phyloP scores from a whole-genome alignment of 2,113 vertebrate genomes.

The Spheniscus mendiculus region DNA sequence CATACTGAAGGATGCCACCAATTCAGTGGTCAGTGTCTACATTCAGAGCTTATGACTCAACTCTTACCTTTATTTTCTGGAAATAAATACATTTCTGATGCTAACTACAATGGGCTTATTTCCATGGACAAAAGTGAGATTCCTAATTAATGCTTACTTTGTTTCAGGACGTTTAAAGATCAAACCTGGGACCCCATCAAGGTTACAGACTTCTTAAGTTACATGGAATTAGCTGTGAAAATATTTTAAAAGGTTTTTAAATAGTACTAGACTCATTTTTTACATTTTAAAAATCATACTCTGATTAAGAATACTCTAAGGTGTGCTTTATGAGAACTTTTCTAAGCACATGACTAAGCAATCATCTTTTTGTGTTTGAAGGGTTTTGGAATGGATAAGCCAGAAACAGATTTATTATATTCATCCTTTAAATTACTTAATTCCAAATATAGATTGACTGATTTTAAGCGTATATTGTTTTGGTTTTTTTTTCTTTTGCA shows the following conservation, averaged over 20 bases:
- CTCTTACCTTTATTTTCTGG: not conserved
- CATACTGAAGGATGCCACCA: not conserved
- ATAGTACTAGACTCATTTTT: not conserved
- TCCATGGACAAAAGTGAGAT: not conserved
- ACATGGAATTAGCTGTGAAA: not conserved
- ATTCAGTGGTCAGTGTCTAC: not conserved
- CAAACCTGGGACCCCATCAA: not conserved
- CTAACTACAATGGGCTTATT: not conserved
- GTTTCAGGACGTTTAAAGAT: not conserved
- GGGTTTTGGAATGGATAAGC: not conserved
- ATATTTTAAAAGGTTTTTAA: not conserved
- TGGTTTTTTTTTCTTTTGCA: not conserved
- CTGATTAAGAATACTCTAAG: not conserved
- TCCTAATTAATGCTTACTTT: not conserved
- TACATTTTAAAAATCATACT: not conserved
- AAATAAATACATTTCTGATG: not conserved
- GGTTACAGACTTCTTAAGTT: not conserved
- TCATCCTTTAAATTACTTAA: not conserved
- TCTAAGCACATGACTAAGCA: not conserved
- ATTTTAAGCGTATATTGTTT: not conserved
- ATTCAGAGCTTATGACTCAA: not conserved
- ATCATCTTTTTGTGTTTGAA: not conserved
- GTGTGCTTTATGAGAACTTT: not conserved
- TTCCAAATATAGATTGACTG: not conserved
- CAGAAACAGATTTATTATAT: not conserved